Evolutionary conservation across 2,888 invertebrate species (phyloP).

Genomic region (Drosophila imparisetae): DNA sequence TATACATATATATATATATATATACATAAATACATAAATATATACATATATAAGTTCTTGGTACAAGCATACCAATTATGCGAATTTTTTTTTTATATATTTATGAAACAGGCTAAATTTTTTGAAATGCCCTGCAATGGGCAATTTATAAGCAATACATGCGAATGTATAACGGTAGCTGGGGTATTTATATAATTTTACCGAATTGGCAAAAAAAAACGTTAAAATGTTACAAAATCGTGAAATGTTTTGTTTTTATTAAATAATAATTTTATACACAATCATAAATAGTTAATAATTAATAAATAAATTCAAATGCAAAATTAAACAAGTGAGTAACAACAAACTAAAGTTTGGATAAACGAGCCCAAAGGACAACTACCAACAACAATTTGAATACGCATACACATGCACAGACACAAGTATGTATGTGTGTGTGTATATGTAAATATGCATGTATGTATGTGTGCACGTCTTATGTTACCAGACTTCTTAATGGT

Average conservation of each 20-base stretch:
- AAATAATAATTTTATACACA: neutral
- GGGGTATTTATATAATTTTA: constrained; percentile 25
- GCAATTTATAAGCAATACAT: constrained; percentile 9
- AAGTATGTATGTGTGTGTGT: neutral
- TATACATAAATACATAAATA: neutral
- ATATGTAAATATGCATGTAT: neutral
- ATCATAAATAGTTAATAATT: neutral
- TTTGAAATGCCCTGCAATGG: neutral
- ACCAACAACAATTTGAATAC: neutral
- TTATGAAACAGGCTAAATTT: neutral
- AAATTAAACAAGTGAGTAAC: neutral
- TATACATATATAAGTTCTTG: neutral
- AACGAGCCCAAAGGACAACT: neutral
- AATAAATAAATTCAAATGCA: neutral
- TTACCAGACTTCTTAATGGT: neutral
- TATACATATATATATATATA: neutral
- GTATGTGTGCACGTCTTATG: neutral
- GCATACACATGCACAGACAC: neutral
- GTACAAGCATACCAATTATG: neutral
- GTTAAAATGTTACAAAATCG: neutral
- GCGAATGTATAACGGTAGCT: constrained; percentile 1
- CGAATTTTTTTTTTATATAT: neutral
- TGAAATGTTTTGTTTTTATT: neutral
- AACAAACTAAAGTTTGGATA: neutral
- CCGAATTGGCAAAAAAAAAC: neutral